Evolutionary conservation across 2,797 vertebrate genomes (phyloP).

Genomic region (Diceros bicornis): DNA sequence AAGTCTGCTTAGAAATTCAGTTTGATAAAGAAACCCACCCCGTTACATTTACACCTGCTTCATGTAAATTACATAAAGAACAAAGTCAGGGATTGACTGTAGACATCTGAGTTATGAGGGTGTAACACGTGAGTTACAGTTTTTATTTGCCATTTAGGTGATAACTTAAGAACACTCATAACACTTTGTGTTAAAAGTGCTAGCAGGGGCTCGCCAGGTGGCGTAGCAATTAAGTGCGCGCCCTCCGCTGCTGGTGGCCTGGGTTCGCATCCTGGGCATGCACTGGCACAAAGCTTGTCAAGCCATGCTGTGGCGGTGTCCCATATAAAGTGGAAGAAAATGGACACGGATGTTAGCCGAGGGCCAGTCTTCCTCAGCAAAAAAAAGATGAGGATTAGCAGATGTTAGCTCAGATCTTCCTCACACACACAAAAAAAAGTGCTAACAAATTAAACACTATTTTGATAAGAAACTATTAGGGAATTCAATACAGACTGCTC

Average conservation of each 20-base stretch:
- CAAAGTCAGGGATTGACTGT: neutral
- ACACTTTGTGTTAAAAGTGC: neutral
- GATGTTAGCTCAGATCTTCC: too few relatives aligned
- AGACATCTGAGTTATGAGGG: neutral
- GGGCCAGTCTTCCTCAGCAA: too few relatives aligned
- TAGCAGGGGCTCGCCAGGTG: neutral
- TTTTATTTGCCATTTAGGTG: constrained; percentile 27
- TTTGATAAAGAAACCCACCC: neutral
- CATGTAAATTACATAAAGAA: constrained; percentile 42
- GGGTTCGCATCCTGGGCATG: too few relatives aligned
- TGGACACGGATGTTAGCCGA: too few relatives aligned
- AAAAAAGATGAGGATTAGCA: too few relatives aligned
- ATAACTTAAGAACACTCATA: constrained; percentile 1
- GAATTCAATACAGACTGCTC: neutral
- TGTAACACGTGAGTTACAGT: neutral
- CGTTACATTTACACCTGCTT: neutral
- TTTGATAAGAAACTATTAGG: neutral
- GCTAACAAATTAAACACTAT: constrained; percentile 15
- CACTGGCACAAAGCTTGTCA: too few relatives aligned
- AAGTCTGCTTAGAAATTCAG: neutral
- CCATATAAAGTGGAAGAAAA: too few relatives aligned
- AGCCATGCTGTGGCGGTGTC: too few relatives aligned
- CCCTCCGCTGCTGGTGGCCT: too few relatives aligned
- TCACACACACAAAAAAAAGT: too few relatives aligned
- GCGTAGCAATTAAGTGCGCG: too few relatives aligned